Conservation (phyloP, 2,113 vertebrate species). For the Dinomys branickii region DNA sequence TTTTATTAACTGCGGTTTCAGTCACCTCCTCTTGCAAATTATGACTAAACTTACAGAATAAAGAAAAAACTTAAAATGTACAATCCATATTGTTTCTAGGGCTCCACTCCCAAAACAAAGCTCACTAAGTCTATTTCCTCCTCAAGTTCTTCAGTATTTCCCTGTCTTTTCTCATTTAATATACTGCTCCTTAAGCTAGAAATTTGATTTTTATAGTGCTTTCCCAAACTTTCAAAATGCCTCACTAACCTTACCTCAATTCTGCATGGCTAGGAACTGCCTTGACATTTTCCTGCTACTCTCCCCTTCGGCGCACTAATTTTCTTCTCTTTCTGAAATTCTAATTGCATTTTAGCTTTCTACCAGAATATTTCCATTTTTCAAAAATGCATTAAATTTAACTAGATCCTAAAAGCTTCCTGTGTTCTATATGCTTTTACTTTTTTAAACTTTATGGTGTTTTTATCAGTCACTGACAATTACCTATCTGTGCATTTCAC, state of each 20-base stretch:
- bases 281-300: neutral
- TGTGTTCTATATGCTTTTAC: neutral
- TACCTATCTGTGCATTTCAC: neutral
- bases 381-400: neutral
- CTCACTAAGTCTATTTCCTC: neutral
- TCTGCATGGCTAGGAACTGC: neutral
- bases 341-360: neutral
- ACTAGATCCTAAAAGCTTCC: neutral
- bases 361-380: neutral
- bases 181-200: neutral
- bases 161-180: neutral
- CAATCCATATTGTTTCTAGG: neutral
- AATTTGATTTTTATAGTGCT: neutral
- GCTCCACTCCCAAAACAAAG: neutral
- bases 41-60: neutral
- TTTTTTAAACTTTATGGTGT: neutral
- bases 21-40: neutral
- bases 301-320: neutral
- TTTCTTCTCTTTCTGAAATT: constrained; percentile 8
- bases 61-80: neutral
- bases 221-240: neutral
- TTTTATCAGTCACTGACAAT: neutral
- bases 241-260: neutral
- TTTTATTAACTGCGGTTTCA: neutral
- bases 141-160: neutral